A percentile compares a stretch with the other conserved stretches of the same genome.
phyloP scores from a whole-genome alignment of 2,888 invertebrate genomes.

The Oligia latruncula region DNA sequence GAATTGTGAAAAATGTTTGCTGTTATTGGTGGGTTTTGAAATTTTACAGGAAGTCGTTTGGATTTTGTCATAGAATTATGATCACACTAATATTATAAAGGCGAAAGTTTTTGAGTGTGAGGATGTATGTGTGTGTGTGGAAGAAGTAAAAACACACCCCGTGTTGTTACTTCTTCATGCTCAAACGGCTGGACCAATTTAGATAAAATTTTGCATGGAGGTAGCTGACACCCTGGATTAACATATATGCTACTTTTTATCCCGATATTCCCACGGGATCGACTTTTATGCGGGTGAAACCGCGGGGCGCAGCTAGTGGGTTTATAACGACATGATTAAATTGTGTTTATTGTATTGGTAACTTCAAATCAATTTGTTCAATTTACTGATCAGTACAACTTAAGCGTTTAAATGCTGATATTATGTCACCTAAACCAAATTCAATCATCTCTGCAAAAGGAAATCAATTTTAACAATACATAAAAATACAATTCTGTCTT shows the following conservation, averaged over 20 bases:
- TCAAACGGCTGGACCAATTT: no score
- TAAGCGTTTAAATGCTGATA: neutral
- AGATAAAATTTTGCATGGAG: no score
- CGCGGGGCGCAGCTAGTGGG: neutral
- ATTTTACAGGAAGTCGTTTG: constrained; percentile 4
- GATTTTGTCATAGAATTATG: neutral
- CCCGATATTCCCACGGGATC: no score
- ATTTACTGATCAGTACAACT: neutral
- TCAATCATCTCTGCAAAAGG: neutral
- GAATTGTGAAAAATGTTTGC: constrained; percentile 42
- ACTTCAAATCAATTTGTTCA: neutral
- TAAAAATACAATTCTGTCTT: neutral
- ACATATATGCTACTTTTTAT: no score
- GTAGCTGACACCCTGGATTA: no score
- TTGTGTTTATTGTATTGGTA: neutral
- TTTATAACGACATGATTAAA: neutral
- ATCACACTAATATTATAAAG: no score
- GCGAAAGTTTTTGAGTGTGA: no score
- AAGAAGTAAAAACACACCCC: no score
- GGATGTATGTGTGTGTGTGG: no score
- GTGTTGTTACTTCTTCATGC: no score
- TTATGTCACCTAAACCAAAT: neutral
- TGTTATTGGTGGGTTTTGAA: constrained; percentile 37
- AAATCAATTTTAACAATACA: constrained; percentile 18
- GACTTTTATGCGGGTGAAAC: no score